Evolutionary conservation across 2,797 vertebrate genomes (phyloP).

Genomic region (Dallia pectoralis): DNA sequence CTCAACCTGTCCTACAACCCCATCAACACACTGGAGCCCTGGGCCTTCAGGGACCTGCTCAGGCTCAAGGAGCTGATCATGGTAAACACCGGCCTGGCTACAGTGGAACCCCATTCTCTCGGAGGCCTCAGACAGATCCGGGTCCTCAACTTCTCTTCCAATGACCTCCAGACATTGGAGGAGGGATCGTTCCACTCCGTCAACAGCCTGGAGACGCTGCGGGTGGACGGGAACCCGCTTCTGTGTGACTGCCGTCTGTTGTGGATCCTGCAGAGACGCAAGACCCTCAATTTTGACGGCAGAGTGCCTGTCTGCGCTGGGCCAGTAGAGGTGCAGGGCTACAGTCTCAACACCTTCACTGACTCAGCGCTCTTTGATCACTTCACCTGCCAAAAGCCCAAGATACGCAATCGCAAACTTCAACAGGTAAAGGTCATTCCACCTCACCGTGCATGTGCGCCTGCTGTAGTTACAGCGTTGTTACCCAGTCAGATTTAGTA

Average conservation of each 20-base stretch:
- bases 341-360: conserved; percentile 84
- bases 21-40: conserved; percentile 85
- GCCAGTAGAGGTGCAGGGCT: conserved; percentile 88
- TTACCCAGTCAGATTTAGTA: background rate
- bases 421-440: conserved; percentile 74
- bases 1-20: conserved; percentile 96
- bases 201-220: conserved; percentile 92
- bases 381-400: conserved; percentile 96
- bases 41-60: conserved; percentile 89
- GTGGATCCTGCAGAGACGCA: conserved; percentile 95
- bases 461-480: background rate
- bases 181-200: conserved; percentile 94
- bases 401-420: conserved; percentile 91
- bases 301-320: conserved; percentile 90
- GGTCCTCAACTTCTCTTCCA: conserved; percentile 92
- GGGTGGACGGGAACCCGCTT: conserved; percentile 93
- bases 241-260: conserved; percentile 96
- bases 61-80: conserved; percentile 94
- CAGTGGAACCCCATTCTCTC: conserved; percentile 87
- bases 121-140: conserved; percentile 91
- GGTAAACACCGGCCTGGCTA: conserved; percentile 83
- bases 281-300: conserved; percentile 94
- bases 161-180: conserved; percentile 89
- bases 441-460: background rate
- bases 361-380: conserved; percentile 93